Percentiles rank a stretch among this genome's conserved stretches.
Conservation (phyloP, 30 jellyfish, hydroid and myxozoan genomes). For the Hydractinia symbiolongicarpus region DNA sequence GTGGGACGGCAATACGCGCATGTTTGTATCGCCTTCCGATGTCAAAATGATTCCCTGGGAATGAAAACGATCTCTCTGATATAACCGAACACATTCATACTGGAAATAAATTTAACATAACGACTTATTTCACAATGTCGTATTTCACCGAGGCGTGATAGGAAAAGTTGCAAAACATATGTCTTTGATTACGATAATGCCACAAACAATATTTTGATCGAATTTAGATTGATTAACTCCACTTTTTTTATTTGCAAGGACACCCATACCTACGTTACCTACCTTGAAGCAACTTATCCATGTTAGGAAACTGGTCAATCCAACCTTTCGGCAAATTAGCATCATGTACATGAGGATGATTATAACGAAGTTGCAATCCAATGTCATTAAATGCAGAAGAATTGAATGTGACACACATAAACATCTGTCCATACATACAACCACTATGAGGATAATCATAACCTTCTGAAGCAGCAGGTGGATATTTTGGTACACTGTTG, state of each 20-base stretch:
- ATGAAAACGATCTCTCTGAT: too few species aligned
- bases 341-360: conserved; percentile 71
- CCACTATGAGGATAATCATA: conserved; percentile 85
- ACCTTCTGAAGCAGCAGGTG: conserved; percentile 56
- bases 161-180: too few species aligned
- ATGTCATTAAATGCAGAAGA: conserved; percentile 59
- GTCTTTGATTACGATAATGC: too few species aligned
- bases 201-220: too few species aligned
- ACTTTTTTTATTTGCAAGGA: too few species aligned
- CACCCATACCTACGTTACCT: neutral
- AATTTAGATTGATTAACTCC: too few species aligned
- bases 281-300: conserved; percentile 51
- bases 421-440: conserved; percentile 72
- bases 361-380: conserved; percentile 68
- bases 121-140: neutral
- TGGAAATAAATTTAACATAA: too few species aligned
- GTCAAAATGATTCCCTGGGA: too few species aligned
- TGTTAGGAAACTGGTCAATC: conserved; percentile 66
- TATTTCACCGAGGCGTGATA: too few species aligned
- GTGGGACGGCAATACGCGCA: too few species aligned
- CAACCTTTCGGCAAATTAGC: conserved; percentile 52
- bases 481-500: conserved; percentile 74
- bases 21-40: too few species aligned
- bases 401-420: conserved; percentile 72
- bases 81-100: too few species aligned